Conservation (phyloP, 1,140 invertebrate species). For the Macrocentrus cingulum region DNA sequence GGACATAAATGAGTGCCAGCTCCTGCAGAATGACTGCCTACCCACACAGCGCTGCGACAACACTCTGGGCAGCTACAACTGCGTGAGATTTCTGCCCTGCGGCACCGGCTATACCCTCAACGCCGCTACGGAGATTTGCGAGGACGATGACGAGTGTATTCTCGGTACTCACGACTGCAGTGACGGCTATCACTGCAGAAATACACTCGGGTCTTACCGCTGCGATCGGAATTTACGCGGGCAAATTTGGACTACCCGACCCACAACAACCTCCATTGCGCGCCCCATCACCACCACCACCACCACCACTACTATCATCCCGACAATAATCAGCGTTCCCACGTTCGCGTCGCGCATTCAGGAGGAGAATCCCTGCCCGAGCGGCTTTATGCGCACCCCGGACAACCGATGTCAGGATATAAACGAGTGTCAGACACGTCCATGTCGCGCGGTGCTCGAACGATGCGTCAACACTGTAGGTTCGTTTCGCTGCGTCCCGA, state of each 20-base stretch:
- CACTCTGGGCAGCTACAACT: slow-evolving; percentile 83
- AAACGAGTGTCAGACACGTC: slow-evolving; percentile 57
- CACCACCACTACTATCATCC: slow-evolving; percentile 20
- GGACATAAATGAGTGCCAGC: slow-evolving; percentile 70
- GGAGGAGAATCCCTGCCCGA: slow-evolving; percentile 34
- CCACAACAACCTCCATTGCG: slow-evolving; percentile 1
- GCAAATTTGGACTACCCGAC: not conserved
- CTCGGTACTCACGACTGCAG: slow-evolving; percentile 82
- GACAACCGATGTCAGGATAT: slow-evolving; percentile 55
- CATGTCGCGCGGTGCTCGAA: slow-evolving; percentile 37
- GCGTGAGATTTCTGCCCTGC: slow-evolving; percentile 81
- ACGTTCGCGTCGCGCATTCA: slow-evolving; percentile 7
- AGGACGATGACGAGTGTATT: slow-evolving; percentile 92
- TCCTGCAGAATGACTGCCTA: slow-evolving; percentile 61
- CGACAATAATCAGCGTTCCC: slow-evolving; percentile 5
- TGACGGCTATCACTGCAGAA: slow-evolving; percentile 77
- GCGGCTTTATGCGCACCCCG: slow-evolving; percentile 41
- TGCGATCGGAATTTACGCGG: slow-evolving; percentile 63
- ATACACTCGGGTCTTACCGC: slow-evolving; percentile 79
- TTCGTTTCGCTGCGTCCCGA: slow-evolving; percentile 64
- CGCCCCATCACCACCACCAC: slow-evolving; percentile 7
- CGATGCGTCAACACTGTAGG: slow-evolving; percentile 63
- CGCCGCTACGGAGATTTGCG: slow-evolving; percentile 80
- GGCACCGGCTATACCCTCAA: slow-evolving; percentile 97
- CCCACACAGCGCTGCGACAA: slow-evolving; percentile 84